Evolutionary conservation across 2,888 invertebrate genomes (phyloP).

Genomic region (Patella depressa): DNA sequence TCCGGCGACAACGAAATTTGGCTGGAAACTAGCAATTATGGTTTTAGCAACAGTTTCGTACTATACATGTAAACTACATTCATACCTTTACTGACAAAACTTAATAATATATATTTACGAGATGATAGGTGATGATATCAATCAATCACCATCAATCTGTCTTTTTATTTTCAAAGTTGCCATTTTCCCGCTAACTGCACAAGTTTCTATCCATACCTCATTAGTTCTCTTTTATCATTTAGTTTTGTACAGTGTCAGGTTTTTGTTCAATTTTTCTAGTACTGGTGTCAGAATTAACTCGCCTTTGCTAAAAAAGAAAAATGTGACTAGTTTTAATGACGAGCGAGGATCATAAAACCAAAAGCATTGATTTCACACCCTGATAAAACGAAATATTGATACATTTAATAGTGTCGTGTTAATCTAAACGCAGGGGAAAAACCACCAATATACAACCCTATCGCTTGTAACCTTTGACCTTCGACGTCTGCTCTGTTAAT

Average conservation of each 20-base stretch:
- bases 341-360: neutral
- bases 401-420: slow-evolving; percentile 5
- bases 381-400: slow-evolving; percentile 10
- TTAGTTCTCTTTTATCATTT: neutral
- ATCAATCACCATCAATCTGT: too few species aligned
- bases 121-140: too few species aligned
- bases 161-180: neutral
- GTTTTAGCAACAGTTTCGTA: too few species aligned
- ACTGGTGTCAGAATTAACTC: neutral
- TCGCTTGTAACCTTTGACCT: neutral
- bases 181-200: neutral
- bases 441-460: neutral
- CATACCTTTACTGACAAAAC: too few species aligned
- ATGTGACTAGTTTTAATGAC: neutral
- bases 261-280: neutral
- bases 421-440: neutral
- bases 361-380: slow-evolving; percentile 4
- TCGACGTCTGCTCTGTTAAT: neutral
- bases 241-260: slow-evolving; percentile 1
- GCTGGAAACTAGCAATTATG: too few species aligned
- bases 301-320: neutral
- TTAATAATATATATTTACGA: too few species aligned
- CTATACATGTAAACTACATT: too few species aligned
- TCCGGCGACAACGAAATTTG: too few species aligned
- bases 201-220: neutral